These are phyloP conservation scores for Scaptomyza graminum DNA, from an alignment of 1,140 invertebrate genomes.

Conservation along the genomic window DNA sequence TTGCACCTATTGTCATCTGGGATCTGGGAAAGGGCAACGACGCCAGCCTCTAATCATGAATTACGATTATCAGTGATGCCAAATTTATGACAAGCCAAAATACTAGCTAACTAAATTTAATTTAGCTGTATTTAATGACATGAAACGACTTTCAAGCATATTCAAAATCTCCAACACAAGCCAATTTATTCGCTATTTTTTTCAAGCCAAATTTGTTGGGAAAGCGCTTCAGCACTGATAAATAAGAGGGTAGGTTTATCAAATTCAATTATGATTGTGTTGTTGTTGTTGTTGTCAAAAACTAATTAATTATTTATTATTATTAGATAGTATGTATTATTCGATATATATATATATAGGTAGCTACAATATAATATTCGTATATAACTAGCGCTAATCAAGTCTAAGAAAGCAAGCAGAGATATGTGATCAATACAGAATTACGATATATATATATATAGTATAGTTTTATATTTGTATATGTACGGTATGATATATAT, in stretches of 20 bases:
- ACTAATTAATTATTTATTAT: slow-evolving; percentile 47
- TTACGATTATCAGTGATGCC: slow-evolving; percentile 7
- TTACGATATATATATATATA: slow-evolving; percentile 22
- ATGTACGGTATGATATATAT: slow-evolving; percentile 51
- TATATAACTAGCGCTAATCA: slow-evolving; percentile 76
- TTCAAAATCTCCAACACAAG: too few relatives aligned
- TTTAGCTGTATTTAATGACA: too few relatives aligned
- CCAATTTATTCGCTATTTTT: too few relatives aligned
- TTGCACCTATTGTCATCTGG: slow-evolving; percentile 42
- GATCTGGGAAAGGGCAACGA: slow-evolving; percentile 5
- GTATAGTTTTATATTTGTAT: slow-evolving; percentile 1
- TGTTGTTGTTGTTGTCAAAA: slow-evolving; percentile 26
- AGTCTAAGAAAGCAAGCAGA: slow-evolving; percentile 78
- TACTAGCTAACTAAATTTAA: too few relatives aligned
- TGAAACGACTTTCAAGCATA: too few relatives aligned
- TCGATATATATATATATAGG: slow-evolving; percentile 52
- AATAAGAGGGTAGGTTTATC: slow-evolving; percentile 17
- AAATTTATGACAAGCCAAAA: not conserved
- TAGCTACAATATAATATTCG: slow-evolving; percentile 68
- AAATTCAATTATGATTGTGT: slow-evolving; percentile 17
- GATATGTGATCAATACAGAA: slow-evolving; percentile 67
- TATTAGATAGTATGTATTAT: slow-evolving; percentile 50
- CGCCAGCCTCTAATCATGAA: slow-evolving; percentile 3
- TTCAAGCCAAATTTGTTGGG: not conserved
- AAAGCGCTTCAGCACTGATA: not conserved